These are phyloP conservation scores for Novumbra hubbsi DNA, from an alignment of 2,797 vertebrate species.

Conservation along the genomic window DNA sequence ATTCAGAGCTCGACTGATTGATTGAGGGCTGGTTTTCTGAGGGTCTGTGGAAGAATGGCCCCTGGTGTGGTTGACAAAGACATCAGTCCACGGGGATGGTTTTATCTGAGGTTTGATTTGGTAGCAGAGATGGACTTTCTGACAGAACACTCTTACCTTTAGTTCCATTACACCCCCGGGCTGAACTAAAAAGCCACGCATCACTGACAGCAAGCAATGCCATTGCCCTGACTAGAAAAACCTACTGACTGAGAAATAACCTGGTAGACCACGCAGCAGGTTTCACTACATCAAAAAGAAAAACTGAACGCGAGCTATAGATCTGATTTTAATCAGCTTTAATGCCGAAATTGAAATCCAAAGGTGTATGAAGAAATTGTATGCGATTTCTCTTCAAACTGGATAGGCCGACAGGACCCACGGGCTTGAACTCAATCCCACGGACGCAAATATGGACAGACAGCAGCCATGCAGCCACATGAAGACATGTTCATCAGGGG, in stretches of 20 bases:
- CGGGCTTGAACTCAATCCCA: neutral
- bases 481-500: no score
- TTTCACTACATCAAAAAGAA: neutral
- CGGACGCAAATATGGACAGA: neutral
- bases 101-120: neutral
- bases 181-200: constrained; percentile 5
- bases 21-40: neutral
- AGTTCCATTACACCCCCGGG: neutral
- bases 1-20: neutral
- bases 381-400: neutral
- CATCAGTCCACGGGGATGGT: constrained; percentile 1
- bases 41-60: constrained; percentile 9
- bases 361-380: neutral
- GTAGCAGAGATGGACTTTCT: neutral
- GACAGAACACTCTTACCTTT: neutral
- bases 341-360: neutral
- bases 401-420: constrained; percentile 5
- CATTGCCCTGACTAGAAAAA: neutral
- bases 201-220: neutral
- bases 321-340: neutral
- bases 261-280: neutral
- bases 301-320: neutral
- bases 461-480: neutral
- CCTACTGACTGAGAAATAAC: neutral
- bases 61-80: constrained; percentile 9